These are phyloP conservation scores for Thalassarche chlororhynchos DNA, from an alignment of 2,113 vertebrate genomes.

Conservation along the genomic window DNA sequence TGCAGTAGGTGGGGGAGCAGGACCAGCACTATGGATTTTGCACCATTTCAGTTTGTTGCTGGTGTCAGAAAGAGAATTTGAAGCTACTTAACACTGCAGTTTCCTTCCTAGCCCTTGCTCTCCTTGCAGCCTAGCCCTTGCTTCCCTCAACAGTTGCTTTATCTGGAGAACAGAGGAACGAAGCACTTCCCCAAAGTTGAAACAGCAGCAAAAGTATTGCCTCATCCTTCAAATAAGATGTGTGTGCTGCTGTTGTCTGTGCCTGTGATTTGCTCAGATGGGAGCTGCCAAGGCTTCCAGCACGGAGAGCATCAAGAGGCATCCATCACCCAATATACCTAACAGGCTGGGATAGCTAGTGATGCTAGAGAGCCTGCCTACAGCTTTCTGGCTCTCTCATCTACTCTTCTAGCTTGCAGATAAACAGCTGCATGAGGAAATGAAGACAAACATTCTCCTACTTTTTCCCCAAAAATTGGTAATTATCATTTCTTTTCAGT, in stretches of 20 bases:
- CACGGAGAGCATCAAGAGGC: accelerated
- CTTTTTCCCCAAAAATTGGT: neutral
- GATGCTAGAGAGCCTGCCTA: too few relatives aligned
- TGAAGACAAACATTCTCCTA: neutral
- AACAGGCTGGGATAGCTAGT: neutral
- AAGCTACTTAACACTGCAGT: neutral
- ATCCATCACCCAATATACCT: neutral
- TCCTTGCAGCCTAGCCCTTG: neutral
- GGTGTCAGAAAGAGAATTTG: neutral
- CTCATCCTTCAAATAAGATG: neutral
- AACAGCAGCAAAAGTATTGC: neutral
- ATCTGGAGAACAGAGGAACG: neutral
- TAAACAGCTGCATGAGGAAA: neutral
- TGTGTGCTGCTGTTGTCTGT: neutral
- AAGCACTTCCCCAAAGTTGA: neutral
- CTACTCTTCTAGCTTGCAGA: neutral
- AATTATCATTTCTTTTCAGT: neutral
- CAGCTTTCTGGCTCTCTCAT: neutral
- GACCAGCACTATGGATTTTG: neutral
- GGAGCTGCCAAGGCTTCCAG: neutral
- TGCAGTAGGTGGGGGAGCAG: neutral
- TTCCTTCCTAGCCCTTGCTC: neutral
- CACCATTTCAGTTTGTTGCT: neutral
- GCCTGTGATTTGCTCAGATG: neutral
- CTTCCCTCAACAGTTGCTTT: neutral